Base-by-base conservation (phyloP, 1,140 invertebrate genomes). In the Nasonia longicornis region DNA sequence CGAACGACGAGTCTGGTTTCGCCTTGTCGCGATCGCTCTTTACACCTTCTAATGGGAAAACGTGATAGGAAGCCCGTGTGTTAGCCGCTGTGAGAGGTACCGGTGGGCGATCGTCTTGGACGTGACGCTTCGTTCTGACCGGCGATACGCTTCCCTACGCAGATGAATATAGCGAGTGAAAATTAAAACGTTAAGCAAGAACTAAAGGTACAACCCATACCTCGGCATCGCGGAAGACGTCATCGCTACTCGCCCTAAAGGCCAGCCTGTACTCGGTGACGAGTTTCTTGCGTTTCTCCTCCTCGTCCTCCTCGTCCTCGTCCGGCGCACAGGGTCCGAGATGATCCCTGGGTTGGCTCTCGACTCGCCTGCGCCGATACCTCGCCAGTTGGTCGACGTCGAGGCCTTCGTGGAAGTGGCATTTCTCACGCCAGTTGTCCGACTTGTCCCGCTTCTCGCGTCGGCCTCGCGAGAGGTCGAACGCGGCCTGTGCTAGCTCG, bases 341-440 rank as follows among this genome's bases (percentile, higher is more conserved):
- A 2, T 81, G 80, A 82, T 91, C 89, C 77, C 86, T 88, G 2
- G 89, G 88, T 72, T 86, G 86, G 69, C 84, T 84, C 10, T 87
- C 85, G 22, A 89, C 85, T 26, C 89, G 89, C 82, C 90, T 90
- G 38, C 91, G 89, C 31, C 92, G 91, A 85, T 91, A 92, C 66
- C 89, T 88, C 31, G 89, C 90, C 64, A 93, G 85, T 83, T 92
- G 91, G 83, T 93, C 92, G 35, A 93, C 92, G 3, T 92, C 92
- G n/a, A 92, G 85, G 11, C 90, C 89, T 20, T 92, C 91, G 74
- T 91, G 88, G 63, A 92, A 90, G 20, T 86, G 87, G 88, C 89
- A 90, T 89, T 85, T 86, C 35, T 88, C 87, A 7, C 77, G 79
- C 63, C 84, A 58, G 2, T 58, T 58, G 89, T 77, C 83, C 82